Percentiles rank a stretch among this genome's conserved stretches.
phyloP scores from a whole-genome alignment of 2,888 invertebrate species.

The Meteorus cinctellus region DNA sequence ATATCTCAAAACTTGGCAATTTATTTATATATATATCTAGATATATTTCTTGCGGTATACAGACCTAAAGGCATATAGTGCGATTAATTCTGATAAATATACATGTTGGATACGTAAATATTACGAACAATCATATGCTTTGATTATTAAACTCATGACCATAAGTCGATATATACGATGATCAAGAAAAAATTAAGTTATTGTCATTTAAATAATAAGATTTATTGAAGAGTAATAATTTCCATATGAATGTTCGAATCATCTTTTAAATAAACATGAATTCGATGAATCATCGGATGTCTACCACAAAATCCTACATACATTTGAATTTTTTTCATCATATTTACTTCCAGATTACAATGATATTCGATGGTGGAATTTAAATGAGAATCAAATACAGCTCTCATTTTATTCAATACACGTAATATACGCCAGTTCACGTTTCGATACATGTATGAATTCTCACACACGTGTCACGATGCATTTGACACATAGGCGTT shows the following conservation, averaged over 20 bases:
- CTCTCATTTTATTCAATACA: not conserved
- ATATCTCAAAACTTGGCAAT: constrained; percentile 18
- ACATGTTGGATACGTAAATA: not conserved
- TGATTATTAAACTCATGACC: no score
- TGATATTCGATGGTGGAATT: constrained; percentile 1
- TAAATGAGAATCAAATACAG: not conserved
- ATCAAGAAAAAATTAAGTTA: no score
- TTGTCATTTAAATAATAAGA: no score
- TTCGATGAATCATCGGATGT: no score
- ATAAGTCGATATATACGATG: no score
- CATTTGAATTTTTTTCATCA: not conserved
- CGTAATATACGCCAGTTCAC: constrained; percentile 7
- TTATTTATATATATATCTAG: not conserved
- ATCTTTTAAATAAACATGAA: no score
- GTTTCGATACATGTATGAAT: not conserved
- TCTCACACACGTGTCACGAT: constrained; percentile 2
- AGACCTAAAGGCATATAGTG: not conserved
- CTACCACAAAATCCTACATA: not conserved
- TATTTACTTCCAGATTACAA: not conserved
- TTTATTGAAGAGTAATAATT: no score
- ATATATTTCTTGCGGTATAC: not conserved
- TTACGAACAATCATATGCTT: not conserved
- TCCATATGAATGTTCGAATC: no score
- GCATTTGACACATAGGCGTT: constrained; percentile 5
- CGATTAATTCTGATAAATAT: not conserved